These are phyloP conservation scores for Apomyelois bistriatella DNA, from an alignment of 2,888 invertebrate species.

Conservation along the genomic window DNA sequence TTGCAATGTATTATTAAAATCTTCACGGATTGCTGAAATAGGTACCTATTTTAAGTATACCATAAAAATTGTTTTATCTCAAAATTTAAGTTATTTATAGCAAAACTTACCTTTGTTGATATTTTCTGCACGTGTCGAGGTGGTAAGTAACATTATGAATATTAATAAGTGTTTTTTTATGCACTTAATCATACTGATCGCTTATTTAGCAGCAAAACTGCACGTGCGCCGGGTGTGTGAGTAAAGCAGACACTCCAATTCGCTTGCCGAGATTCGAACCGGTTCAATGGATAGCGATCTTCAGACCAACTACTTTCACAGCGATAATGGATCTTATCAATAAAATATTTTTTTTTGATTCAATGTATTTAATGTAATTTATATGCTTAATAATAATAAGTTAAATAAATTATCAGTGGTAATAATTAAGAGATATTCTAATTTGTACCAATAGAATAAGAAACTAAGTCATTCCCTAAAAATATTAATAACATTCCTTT, in stretches of 20 bases:
- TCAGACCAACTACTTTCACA: constrained; percentile 56
- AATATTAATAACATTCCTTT: no score
- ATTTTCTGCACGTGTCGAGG: constrained; percentile 15
- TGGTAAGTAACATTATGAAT: constrained; percentile 23
- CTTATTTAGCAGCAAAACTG: constrained; percentile 36
- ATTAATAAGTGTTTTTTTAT: constrained; percentile 23
- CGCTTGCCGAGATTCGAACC: constrained; percentile 54
- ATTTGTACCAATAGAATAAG: neutral
- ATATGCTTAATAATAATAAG: neutral
- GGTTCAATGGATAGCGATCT: constrained; percentile 55
- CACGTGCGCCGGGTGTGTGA: constrained; percentile 49
- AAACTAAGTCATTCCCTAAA: no score
- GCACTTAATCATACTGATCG: constrained; percentile 15
- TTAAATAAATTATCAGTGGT: neutral
- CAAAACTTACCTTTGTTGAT: neutral
- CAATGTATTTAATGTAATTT: neutral
- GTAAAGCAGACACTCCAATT: constrained; percentile 58
- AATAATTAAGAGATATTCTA: neutral
- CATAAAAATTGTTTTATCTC: neutral
- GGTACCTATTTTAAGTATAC: neutral
- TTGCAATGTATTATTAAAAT: constrained; percentile 25
- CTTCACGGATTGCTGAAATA: constrained; percentile 10
- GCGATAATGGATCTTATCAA: constrained; percentile 18
- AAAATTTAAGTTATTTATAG: neutral
- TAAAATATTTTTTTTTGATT: constrained; percentile 14